Base-by-base conservation (phyloP, 2,888 invertebrate species). In the Rhamnusium bicolor region DNA sequence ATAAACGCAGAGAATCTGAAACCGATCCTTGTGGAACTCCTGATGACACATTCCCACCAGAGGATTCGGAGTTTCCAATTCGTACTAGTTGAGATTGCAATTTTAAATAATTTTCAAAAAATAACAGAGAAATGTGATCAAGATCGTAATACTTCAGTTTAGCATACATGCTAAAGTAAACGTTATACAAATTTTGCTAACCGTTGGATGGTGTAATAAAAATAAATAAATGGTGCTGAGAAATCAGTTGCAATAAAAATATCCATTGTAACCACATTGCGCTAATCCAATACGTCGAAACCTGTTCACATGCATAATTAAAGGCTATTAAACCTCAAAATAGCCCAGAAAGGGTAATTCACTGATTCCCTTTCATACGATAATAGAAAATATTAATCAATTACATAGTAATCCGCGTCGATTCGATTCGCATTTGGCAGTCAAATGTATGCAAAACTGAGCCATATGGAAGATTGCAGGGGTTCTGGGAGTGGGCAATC, bases 401-500 rank as follows among this genome's bases (percentile, higher is more conserved):
- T 74, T 74, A 76, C 69, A 73, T 27, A 47, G 67, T 74, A 72
- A 73, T 72, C 73, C 70, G 62, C 73, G 47, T 53, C 66, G 10
- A 67, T 76, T 73, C 73, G 72, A 76, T 74, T 75, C 71, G 71
- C 70, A 72, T 76, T 72, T 72, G 61, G 53, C 65, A 63, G 61
- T 74, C 62, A 65, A 68, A 67, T 70, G 68, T 73, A 76, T 73
- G 74, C 71, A 74, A 74, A 74, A 76, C 72, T 27, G 51, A 68
- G 66, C 68, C 76, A 76, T 76, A 66, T 76, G 76, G 67, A 67
- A 29, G 49, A 61, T 60, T 53, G 69, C 60, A 47, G 47, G 58
- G 69, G 69, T 27, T n/a, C 16, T 14, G 53, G 66, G 54, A 71
- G 77, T 71, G 71, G 74, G 77, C 74, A 79, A 74, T 78, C 78